These are phyloP conservation scores for Mimachlamys varia DNA, from an alignment of 2,888 invertebrate species.

Conservation along the genomic window DNA sequence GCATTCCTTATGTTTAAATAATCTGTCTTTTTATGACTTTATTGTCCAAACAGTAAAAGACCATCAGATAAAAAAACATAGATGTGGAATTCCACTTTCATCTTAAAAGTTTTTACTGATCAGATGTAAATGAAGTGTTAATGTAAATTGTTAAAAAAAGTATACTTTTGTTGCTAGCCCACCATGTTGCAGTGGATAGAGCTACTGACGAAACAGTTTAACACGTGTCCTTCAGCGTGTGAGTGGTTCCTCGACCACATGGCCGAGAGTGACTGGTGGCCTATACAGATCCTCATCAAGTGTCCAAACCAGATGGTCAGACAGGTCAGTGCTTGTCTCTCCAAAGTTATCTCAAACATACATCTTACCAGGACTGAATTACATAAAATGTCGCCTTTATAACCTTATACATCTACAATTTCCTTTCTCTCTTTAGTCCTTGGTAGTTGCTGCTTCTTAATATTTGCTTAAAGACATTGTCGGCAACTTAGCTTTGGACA, in stretches of 20 bases:
- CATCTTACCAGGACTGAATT: too few relatives aligned
- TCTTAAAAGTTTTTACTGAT: not conserved
- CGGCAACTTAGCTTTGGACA: not conserved
- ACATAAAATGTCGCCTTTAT: too few relatives aligned
- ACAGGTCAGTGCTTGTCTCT: conserved; percentile 84
- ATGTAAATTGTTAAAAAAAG: not conserved
- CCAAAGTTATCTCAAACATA: not conserved
- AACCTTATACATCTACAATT: too few relatives aligned
- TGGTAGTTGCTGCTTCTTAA: too few relatives aligned
- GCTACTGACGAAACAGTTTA: conserved; percentile 95
- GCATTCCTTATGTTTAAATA: not conserved
- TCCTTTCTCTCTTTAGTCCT: too few relatives aligned
- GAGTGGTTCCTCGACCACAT: conserved; percentile 95
- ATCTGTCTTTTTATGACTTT: too few relatives aligned
- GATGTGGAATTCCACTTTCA: not conserved
- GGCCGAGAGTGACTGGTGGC: conserved; percentile 97
- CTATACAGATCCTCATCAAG: conserved; percentile 95
- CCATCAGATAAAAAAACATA: too few relatives aligned
- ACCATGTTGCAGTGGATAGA: conserved; percentile 99
- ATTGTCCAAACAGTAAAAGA: too few relatives aligned
- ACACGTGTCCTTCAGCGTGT: conserved; percentile 88
- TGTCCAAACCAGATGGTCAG: conserved; percentile 98
- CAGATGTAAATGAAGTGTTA: too few relatives aligned
- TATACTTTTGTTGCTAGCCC: conserved; percentile 84
- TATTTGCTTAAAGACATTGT: not conserved